phyloP scores from a whole-genome alignment of 2,888 invertebrate species.

The Leucozona laternaria region DNA sequence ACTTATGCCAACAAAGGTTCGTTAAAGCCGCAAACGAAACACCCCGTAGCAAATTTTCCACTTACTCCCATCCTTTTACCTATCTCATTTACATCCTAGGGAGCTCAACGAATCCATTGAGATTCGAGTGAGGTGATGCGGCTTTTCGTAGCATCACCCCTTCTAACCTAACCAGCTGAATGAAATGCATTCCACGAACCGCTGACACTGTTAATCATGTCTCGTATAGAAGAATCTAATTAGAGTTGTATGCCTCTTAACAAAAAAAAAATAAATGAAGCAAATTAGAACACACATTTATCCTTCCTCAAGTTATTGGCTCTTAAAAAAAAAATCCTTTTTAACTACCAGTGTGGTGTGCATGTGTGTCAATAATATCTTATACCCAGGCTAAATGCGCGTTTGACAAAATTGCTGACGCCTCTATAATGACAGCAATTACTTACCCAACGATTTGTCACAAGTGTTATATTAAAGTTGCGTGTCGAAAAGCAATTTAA shows the following conservation, averaged over 20 bases:
- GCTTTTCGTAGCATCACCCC: too few species aligned
- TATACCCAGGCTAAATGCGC: not conserved
- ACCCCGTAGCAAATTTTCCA: too few species aligned
- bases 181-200: not conserved
- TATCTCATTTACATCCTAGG: too few species aligned
- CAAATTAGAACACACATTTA: not conserved
- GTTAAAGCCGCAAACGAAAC: too few species aligned
- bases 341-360: not conserved
- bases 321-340: not conserved
- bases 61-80: too few species aligned
- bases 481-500: conserved; percentile 30
- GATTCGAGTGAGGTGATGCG: too few species aligned
- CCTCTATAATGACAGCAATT: conserved; percentile 20
- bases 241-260: not conserved
- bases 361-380: conserved; percentile 2
- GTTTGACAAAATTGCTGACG: conserved; percentile 19
- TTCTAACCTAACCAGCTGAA: not conserved
- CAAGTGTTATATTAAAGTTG: conserved; percentile 15
- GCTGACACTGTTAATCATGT: not conserved
- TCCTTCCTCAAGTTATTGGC: not conserved
- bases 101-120: too few species aligned
- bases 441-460: conserved; percentile 9
- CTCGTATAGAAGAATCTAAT: not conserved
- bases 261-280: not conserved
- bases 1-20: too few species aligned